Evolutionary conservation across 2,888 invertebrate species (phyloP).

Genomic region (Rotaria magnacalcarata): DNA sequence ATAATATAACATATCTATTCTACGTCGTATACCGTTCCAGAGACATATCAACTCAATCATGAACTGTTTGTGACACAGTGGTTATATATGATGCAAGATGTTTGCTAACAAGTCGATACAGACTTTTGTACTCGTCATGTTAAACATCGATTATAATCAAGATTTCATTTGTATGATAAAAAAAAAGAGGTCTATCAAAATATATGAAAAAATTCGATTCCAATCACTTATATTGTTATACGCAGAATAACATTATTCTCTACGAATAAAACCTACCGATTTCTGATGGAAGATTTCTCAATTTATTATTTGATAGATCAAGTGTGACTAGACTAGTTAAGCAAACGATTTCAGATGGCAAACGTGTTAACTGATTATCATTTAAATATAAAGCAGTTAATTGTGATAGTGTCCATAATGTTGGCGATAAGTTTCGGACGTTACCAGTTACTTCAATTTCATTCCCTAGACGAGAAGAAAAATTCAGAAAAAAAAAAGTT

Average conservation of each 20-base stretch:
- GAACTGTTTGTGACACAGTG: too few relatives aligned
- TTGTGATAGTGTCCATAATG: constrained; percentile 82
- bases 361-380: constrained; percentile 83
- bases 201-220: too few relatives aligned
- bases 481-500: background rate
- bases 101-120: too few relatives aligned
- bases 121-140: too few relatives aligned
- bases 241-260: background rate
- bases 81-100: too few relatives aligned
- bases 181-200: too few relatives aligned
- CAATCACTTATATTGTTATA: too few relatives aligned
- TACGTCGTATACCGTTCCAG: too few relatives aligned
- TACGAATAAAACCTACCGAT: constrained; percentile 59
- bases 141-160: too few relatives aligned
- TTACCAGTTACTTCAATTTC: constrained; percentile 67
- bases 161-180: too few relatives aligned
- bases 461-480: background rate
- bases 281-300: constrained; percentile 87
- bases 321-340: constrained; percentile 77
- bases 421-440: constrained; percentile 85
- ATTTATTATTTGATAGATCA: constrained; percentile 72
- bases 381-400: constrained; percentile 89
- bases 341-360: constrained; percentile 83
- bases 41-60: too few relatives aligned
- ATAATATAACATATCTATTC: too few relatives aligned